phyloP scores from a whole-genome alignment of 2,113 vertebrate species.

The Mellivora capensis region DNA sequence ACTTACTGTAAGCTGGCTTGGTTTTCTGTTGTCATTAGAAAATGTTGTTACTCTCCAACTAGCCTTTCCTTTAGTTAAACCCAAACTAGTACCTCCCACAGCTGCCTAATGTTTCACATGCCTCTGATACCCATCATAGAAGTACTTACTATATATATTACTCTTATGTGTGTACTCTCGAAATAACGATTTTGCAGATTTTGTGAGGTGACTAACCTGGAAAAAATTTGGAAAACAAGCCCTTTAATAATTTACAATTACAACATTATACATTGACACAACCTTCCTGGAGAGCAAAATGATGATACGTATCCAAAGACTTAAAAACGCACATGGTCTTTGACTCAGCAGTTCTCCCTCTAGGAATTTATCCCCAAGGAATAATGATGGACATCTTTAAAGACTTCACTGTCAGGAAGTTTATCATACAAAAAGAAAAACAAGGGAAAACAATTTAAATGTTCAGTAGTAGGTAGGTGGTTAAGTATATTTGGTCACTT shows the following conservation, averaged over 20 bases:
- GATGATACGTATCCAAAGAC: background rate
- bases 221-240: background rate
- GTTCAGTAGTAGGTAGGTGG: background rate
- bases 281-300: background rate
- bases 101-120: background rate
- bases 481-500: slow-evolving; percentile 16
- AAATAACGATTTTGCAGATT: slow-evolving; percentile 20
- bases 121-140: background rate
- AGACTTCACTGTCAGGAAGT: background rate
- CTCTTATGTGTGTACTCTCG: background rate
- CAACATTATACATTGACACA: background rate
- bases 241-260: background rate
- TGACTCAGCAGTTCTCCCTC: background rate
- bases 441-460: background rate
- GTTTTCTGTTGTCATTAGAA: slow-evolving; percentile 4
- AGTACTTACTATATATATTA: background rate
- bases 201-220: background rate
- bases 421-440: background rate
- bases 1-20: background rate
- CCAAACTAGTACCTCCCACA: background rate
- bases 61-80: background rate
- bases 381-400: background rate
- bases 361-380: background rate
- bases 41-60: background rate
- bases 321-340: background rate